Conservation (phyloP, 1,140 invertebrate species). For the Ceratosolen solmsi region DNA sequence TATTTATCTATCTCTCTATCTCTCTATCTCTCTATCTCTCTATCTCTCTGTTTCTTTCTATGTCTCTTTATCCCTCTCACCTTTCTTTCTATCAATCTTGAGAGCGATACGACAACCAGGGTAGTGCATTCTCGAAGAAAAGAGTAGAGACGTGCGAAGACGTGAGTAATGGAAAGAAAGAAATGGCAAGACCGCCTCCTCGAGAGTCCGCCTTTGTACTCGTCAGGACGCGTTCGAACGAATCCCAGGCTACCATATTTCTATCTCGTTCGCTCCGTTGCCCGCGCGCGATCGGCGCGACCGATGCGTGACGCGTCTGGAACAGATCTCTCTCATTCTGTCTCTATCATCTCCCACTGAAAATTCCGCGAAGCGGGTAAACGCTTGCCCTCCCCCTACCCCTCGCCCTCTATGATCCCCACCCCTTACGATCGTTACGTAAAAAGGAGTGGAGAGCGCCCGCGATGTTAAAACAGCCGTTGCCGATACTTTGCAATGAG, state of each 20-base stretch:
- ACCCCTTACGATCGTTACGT: slow-evolving; percentile 58
- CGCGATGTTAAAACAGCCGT: slow-evolving; percentile 6
- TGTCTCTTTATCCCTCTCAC: too few relatives aligned
- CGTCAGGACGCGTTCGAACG: slow-evolving; percentile 26
- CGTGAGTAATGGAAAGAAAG: slow-evolving; percentile 36
- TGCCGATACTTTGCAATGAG: slow-evolving; percentile 39
- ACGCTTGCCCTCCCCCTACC: slow-evolving; percentile 51
- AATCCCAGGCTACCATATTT: slow-evolving; percentile 22
- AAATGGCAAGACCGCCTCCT: slow-evolving; percentile 43
- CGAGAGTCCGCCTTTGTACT: slow-evolving; percentile 17
- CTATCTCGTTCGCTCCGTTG: slow-evolving; percentile 4
- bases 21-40: too few relatives aligned
- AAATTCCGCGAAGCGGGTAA: slow-evolving; percentile 63
- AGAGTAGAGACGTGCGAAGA: background rate
- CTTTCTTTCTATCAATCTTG: too few relatives aligned
- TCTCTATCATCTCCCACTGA: slow-evolving; percentile 40
- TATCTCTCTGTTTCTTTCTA: too few relatives aligned
- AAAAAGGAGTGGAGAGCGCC: slow-evolving; percentile 61
- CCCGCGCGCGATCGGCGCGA: slow-evolving; percentile 25
- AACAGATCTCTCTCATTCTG: slow-evolving; percentile 28
- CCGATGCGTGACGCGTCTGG: slow-evolving; percentile 61
- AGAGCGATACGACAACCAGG: too few relatives aligned
- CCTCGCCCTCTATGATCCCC: background rate
- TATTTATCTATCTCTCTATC: too few relatives aligned
- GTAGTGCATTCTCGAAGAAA: background rate